phyloP scores from a whole-genome alignment of 2,113 vertebrate genomes.

The Quiscalus mexicanus region DNA sequence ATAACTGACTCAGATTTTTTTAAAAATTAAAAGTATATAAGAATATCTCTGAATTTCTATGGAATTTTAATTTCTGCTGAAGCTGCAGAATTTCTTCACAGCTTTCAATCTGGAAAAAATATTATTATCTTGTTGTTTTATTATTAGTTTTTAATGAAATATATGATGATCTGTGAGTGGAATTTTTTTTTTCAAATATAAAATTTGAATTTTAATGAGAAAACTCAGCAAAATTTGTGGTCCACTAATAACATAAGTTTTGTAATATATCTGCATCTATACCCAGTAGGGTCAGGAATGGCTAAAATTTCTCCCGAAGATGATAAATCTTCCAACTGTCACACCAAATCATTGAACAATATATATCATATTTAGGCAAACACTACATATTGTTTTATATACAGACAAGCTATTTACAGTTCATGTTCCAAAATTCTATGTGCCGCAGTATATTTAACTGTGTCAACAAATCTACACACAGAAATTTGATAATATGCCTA shows the following conservation, averaged over 20 bases:
- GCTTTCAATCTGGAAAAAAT: background rate
- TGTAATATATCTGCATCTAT: background rate
- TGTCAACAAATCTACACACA: background rate
- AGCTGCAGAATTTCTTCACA: background rate
- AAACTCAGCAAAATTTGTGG: background rate
- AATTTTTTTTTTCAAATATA: background rate
- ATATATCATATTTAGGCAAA: background rate
- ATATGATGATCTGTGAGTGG: too few species aligned
- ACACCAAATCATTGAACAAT: background rate
- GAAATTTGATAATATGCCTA: background rate
- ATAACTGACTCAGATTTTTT: background rate
- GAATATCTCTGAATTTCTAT: background rate
- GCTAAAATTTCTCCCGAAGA: background rate
- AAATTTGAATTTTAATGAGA: background rate
- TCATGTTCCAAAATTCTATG: background rate
- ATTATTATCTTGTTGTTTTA: background rate
- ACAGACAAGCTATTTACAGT: background rate
- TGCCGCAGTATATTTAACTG: background rate
- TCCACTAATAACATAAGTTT: background rate
- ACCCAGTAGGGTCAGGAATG: background rate
- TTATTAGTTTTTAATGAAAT: background rate
- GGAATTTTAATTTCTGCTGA: background rate
- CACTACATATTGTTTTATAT: background rate
- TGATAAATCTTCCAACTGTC: background rate
- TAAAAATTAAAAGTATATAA: accelerated